phyloP scores from a whole-genome alignment of 2,113 vertebrate species.

The Otocyon megalotis region DNA sequence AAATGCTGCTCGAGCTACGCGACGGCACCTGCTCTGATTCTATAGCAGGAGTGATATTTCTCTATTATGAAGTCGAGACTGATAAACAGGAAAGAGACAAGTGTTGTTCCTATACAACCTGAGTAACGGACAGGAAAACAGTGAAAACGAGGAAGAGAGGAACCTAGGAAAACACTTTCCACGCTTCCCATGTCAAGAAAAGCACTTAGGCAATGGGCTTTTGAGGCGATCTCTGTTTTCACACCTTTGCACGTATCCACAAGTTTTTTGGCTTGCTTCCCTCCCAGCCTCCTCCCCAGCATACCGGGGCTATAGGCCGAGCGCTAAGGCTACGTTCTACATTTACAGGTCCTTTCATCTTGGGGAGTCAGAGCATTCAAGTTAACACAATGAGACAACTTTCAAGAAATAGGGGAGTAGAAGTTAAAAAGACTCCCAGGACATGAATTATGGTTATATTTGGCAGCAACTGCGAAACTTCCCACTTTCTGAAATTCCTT shows the following conservation, averaged over 20 bases:
- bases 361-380: neutral
- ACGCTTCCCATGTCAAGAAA: neutral
- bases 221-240: neutral
- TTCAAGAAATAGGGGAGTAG: neutral
- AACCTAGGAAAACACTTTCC: neutral
- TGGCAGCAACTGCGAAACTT: neutral
- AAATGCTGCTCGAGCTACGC: neutral
- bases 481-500: neutral
- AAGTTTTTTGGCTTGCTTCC: neutral
- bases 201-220: neutral
- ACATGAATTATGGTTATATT: slow-evolving; percentile 11
- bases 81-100: slow-evolving; percentile 35
- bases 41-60: slow-evolving; percentile 46
- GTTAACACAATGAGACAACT: neutral
- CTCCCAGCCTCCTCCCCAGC: neutral
- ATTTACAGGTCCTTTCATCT: neutral
- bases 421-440: neutral
- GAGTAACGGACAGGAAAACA: neutral
- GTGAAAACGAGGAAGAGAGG: accelerated
- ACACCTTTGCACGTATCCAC: neutral
- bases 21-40: neutral
- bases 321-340: neutral
- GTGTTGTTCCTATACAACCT: neutral
- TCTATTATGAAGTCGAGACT: slow-evolving; percentile 38
- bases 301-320: neutral